Base-by-base conservation (phyloP, 2,888 invertebrate genomes). In the Ctenicera cuprea region DNA sequence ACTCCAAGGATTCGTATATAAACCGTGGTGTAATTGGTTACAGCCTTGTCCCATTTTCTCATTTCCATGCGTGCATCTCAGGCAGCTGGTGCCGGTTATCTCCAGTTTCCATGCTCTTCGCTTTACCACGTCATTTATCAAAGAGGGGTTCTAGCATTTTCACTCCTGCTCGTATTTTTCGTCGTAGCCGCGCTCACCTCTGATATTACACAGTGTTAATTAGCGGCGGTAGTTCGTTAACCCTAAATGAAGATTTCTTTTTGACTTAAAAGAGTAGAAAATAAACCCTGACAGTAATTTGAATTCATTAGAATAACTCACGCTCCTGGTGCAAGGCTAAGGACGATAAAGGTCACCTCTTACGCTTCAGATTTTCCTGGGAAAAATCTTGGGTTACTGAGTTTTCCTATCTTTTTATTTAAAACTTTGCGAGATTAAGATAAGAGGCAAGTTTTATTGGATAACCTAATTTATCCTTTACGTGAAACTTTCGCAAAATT, bases 101-200 rank as follows among this genome's bases (percentile, higher is more conserved):
- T 80, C 69, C 71, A 77, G 76, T 76, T 78, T 79, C 79, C 81
- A 80, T 81, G 78, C 80, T 78, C 71, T 75, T 77, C 79, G 73
- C 78, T 79, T 80, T 80, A 80, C 79, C 80, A 80, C 79, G 77
- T 79, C 80, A 76, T 81, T 80, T 80, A 80, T 81, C 81, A 81
- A 71, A 78, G 76, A 74, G 78, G 64, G 73, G 69, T 73, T 73
- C 66, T 69, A 72, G 67, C 73, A 70, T 76, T 74, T 66, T 64
- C 65, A 48, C 67, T 71, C 69, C 66, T 57, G n/a, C 41, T 71
- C 62, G 71, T 70, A 71, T 67, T 71, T 74, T 74, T 48, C 38
- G 37, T 41, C 22, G 41, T 30, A 37, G 41, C 48, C 50, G 38
- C 43, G 30, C 33, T 41, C 52, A 54, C 48, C 52, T 69, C 48